Percentiles rank a stretch among this genome's conserved stretches.
phyloP scores from a whole-genome alignment of 2,888 invertebrate species.

The Mechanitis mazaeus region DNA sequence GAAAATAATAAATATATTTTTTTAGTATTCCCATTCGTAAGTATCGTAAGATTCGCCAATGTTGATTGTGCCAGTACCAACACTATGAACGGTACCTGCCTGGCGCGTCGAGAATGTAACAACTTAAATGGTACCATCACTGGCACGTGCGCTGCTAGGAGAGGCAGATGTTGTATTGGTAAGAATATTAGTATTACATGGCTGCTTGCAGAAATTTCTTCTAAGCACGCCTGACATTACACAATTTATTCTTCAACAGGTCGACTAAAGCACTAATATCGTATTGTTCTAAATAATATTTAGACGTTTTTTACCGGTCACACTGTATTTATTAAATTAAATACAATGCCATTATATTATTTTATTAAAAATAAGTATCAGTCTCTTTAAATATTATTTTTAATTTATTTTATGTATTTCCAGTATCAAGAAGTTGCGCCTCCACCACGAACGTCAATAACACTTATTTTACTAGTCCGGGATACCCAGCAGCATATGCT shows the following conservation, averaged over 20 bases:
- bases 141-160: slow-evolving; percentile 83
- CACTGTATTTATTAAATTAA: too few species aligned
- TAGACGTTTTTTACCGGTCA: too few species aligned
- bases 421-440: slow-evolving; percentile 86
- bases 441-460: slow-evolving; percentile 83
- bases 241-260: too few species aligned
- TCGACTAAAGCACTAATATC: too few species aligned
- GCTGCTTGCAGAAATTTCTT: too few species aligned
- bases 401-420: slow-evolving; percentile 25
- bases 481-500: slow-evolving; percentile 82
- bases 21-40: slow-evolving; percentile 81
- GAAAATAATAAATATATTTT: slow-evolving; percentile 13
- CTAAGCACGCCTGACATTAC: too few species aligned
- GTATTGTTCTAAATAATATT: too few species aligned
- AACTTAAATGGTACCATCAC: slow-evolving; percentile 83
- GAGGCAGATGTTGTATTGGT: slow-evolving; percentile 91
- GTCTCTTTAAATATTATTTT: neutral
- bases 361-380: too few species aligned
- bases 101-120: slow-evolving; percentile 84
- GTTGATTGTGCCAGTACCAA: slow-evolving; percentile 80
- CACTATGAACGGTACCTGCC: slow-evolving; percentile 84
- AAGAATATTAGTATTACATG: slow-evolving; percentile 43
- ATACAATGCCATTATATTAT: too few species aligned
- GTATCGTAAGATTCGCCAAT: slow-evolving; percentile 86
- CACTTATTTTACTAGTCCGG: slow-evolving; percentile 88